phyloP scores from a whole-genome alignment of 2,113 vertebrate species.

The Hypocryptadius cinnamomeus region DNA sequence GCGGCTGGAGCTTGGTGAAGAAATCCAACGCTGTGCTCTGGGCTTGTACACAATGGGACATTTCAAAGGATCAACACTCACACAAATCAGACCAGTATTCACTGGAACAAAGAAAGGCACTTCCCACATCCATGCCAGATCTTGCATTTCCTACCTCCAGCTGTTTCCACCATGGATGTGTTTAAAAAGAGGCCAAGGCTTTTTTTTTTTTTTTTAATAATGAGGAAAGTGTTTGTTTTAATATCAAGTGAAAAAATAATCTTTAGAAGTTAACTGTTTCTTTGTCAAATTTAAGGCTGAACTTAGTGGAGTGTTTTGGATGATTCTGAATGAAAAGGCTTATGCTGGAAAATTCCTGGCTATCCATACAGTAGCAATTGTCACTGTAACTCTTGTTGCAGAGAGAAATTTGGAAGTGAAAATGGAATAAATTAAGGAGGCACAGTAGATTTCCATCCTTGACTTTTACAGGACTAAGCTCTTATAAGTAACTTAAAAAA shows the following conservation, averaged over 20 bases:
- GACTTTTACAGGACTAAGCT: background rate
- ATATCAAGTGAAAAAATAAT: constrained; percentile 34
- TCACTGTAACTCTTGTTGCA: background rate
- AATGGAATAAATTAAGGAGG: background rate
- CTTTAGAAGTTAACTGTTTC: constrained; percentile 13
- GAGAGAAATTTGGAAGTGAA: background rate
- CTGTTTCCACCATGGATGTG: constrained; percentile 56
- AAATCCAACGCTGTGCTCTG: background rate
- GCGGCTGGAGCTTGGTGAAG: background rate
- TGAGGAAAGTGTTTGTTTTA: constrained; percentile 45
- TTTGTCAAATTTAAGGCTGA: background rate
- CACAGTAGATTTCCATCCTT: background rate
- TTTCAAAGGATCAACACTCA: constrained; percentile 15
- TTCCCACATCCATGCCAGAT: constrained; percentile 57
- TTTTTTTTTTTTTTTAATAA: background rate
- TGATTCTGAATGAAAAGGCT: constrained; percentile 24
- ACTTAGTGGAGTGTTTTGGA: background rate
- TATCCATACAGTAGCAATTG: background rate
- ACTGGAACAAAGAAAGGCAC: constrained; percentile 55
- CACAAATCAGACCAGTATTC: constrained; percentile 37
- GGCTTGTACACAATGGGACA: background rate
- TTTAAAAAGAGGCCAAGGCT: constrained; percentile 40
- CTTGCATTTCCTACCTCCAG: constrained; percentile 54
- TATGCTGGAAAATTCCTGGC: background rate
- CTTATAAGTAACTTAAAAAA: background rate